Evolutionary conservation across 2,113 vertebrate species (phyloP), one percentile per base, ranked within the genome.

Genomic region (Nyctibius bracteatus): DNA sequence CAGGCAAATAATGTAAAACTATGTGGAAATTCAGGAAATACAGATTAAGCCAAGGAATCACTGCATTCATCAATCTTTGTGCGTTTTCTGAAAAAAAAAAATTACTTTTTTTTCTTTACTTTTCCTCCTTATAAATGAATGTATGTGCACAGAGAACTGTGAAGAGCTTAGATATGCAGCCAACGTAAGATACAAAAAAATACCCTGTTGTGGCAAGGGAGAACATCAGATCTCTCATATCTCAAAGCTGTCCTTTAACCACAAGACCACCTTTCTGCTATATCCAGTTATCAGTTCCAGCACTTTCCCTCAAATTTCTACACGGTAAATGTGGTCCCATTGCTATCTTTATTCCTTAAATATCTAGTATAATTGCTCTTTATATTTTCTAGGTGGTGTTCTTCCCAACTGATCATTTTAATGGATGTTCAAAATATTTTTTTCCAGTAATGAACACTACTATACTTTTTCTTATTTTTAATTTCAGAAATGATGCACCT

Each of bases 401-500:
- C 18, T 62, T 63, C 83, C 72, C 58, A 86, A 65, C 20, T 61
- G 80, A 61, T 55, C 9, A 74, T 85, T 70, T 81, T 58, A 71
- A 79, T 75, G 28, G 8, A n/a, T 97, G 93, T 95, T 94, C 6
- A 1, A 1, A 35, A 4, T 2, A 31, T n/a, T 96, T 81, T 97
- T 88, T 86, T 63, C 33, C 33, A 14, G 41, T 86, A 88, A 93
- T 94, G 46, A 93, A 70, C 5, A 8, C 21, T n/a, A 46, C 35
- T 82, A 54, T 61, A 24, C 44, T 73, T 94, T 96, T 97, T 86
- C 83, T 81, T 94, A 63, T 92, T 97, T 98, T 96, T 91, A 81
- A 67, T 96, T 97, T 94, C 35, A 91, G 59, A 24, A 93, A 58
- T 47, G 80, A 77, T 92, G 58, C 15, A 41, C 73, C 44, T 90